Base-by-base conservation (phyloP, 2,797 vertebrate species). In the Pangasius larnaudii region DNA sequence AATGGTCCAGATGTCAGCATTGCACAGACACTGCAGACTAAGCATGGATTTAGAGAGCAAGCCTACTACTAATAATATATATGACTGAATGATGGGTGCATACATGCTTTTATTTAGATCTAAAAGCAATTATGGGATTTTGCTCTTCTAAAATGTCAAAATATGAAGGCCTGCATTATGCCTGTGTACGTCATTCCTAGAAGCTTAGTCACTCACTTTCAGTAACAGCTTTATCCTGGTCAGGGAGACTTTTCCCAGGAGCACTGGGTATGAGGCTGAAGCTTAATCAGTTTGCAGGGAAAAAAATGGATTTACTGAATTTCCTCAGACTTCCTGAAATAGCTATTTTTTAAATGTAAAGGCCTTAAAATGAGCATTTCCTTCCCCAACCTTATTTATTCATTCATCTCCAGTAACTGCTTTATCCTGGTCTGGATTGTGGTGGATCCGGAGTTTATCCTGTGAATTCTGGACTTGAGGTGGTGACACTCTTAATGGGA, bases 401-500 rank as follows among this genome's bases (percentile, higher is more conserved):
- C n/a, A 49, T 75, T 49, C 11, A 75, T n/a, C 14, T 16, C 10
- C 74, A 51, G 46, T 18, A 16, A n/a, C 49, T 16, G 0, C 24
- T 77, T 51, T 77, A 51, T 78, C n/a, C 49, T 78, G 27, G 27
- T 78, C 75, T 79, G 51, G 16, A 22, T 56, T 79, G 75, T 10
- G 16, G 14, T 78, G n/a, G 74, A 74, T 75, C 24, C 14, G 1
- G 13, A 53, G 6, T 27, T 78, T 53, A 53, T 51, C 0, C n/a
- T 77, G 2, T 1, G 71, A 74, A 46, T 24, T 13, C 71, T 75
- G 30, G 9, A 11, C 36, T 24, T 72, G 36, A 72, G 6, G 19
- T 1, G 1, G 8, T 72, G 69, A 42, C 69, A 72, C 8, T 16
- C 63, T 71, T 3, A 71, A 72, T 72, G 36, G 36, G 33, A 65